Conservation (phyloP, 2,113 vertebrate genomes). For the Maccullochella peelii region DNA sequence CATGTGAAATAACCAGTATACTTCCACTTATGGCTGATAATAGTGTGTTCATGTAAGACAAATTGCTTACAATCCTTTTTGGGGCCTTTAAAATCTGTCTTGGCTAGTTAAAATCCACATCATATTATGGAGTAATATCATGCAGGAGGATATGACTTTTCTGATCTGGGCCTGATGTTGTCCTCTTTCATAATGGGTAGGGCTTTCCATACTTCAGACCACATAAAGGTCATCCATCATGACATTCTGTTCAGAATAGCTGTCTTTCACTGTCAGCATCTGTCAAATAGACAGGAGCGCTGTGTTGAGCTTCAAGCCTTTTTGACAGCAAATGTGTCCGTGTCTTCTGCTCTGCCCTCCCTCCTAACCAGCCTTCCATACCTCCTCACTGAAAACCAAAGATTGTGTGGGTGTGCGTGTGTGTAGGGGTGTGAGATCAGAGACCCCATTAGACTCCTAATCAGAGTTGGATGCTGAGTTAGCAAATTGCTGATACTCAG, state of each 20-base stretch:
- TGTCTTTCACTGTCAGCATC: conserved; percentile 61
- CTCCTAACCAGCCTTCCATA: conserved; percentile 7
- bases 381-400: not conserved
- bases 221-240: conserved; percentile 43
- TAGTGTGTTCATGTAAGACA: not conserved
- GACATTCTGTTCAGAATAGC: conserved; percentile 43
- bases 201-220: not conserved
- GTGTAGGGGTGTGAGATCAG: conserved; percentile 9
- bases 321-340: conserved; percentile 43
- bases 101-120: not conserved
- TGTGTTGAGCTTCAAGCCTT: conserved; percentile 29
- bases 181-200: not conserved
- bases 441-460: conserved; percentile 38
- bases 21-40: not conserved
- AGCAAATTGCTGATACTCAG: conserved; percentile 33
- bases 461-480: conserved; percentile 49
- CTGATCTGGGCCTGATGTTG: conserved; percentile 11
- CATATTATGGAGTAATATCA: not conserved
- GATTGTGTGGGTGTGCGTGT: conserved; percentile 4
- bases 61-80: too few relatives aligned
- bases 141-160: not conserved
- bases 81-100: not conserved
- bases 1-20: not conserved
- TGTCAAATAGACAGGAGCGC: conserved; percentile 39
- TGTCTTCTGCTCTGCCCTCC: conserved; percentile 13